Base-by-base conservation (phyloP, 1,140 invertebrate species). In the Magallana angulata region DNA sequence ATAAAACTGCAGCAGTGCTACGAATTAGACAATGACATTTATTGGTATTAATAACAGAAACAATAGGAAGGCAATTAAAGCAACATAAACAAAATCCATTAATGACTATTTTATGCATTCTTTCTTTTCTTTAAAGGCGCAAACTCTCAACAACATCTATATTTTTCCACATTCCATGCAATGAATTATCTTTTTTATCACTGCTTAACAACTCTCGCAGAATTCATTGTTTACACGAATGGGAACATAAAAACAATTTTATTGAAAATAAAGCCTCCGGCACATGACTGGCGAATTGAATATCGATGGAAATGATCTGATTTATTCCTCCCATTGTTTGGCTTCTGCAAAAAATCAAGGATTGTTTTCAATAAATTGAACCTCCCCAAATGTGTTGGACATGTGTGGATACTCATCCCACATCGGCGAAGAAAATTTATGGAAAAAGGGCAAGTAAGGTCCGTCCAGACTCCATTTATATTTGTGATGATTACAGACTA, bases 251-350 rank as follows among this genome's bases (percentile, higher is more conserved):
- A 71, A 71, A 71, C 68, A 71, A 24, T 71, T 71, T 71, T 18
- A 71, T 71, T 71, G 68, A 71, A 71, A 71, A 71, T 71, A 30
- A 71, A 30, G 68, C 68, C 68, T 36, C 68, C 7, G 68, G 68
- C 18, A 18, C 24, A 71, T 30, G 24, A 24, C 36, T 11, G 68
- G 18, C 24, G 18, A 71, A 71, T 71, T 71, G 68, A 71, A 24
- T 71, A 71, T 71, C 68, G 68, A 36, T 30, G 68, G 11, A 12
- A 11, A 11, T 71, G 68, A 71, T 71, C 68, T 24, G 68, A 71
- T 71, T 71, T 71, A 71, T 71, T 71, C 68, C 18, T 71, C 68
- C 68, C 68, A 11, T 71, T 71, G 68, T 71, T 24, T 71, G 60
- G 12, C 8, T 71, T 71, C 68, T 11, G 36, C 68, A 11, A 71